Base-by-base conservation (phyloP, 2,888 invertebrate species). In the Trachelus stipa region DNA sequence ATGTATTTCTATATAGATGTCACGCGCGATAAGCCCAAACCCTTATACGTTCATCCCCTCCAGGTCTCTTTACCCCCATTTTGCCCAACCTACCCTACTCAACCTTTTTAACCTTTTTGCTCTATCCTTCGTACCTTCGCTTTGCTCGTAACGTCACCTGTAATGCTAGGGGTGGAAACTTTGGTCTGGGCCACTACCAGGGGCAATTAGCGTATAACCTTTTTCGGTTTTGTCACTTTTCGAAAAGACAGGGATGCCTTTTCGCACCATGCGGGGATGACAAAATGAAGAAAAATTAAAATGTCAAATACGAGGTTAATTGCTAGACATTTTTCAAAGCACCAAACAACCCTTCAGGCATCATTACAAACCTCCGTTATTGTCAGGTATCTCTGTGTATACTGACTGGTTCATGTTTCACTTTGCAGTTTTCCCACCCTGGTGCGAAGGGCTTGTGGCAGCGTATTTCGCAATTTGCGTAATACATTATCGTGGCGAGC, bases 1-100 rank as follows among this genome's bases (percentile, higher is more conserved):
- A 86, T 81, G 84, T 85, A 87, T 85, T 84, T 82, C 80, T 77
- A 71, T 71, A 71, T 71, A 71, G 71, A 71, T 71, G 71, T 71
- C 71, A 71, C 71, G 71, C 71, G 71, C 71, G 71, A 71, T 71
- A 71, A 71, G 71, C 71, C 1, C 71, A 3, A 33, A 31, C 34
- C 78, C 33, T 37, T 68, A 75, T 56, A 73, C 68, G 37, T 73
- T 37, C 74, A n/a, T 69, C 76, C 68, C 56, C 40, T 40, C 79
- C n/a, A 68, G 56, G 73, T n/a, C 37, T 69, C 35, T 68, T 79
- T 12, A 69, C 68, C 76, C 30, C 68, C 71, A 73, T 73, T 80
- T 80, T 73, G 73, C 75, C 69, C 37, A 76, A 34, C 76, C 34
- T 69, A 77, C 76, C 69, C 76, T 31, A 73, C 73, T 77, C 31